Evolutionary conservation across 2,888 invertebrate species (phyloP), one percentile per base, ranked within the genome.

Genomic region (Spilosoma lubricipeda): DNA sequence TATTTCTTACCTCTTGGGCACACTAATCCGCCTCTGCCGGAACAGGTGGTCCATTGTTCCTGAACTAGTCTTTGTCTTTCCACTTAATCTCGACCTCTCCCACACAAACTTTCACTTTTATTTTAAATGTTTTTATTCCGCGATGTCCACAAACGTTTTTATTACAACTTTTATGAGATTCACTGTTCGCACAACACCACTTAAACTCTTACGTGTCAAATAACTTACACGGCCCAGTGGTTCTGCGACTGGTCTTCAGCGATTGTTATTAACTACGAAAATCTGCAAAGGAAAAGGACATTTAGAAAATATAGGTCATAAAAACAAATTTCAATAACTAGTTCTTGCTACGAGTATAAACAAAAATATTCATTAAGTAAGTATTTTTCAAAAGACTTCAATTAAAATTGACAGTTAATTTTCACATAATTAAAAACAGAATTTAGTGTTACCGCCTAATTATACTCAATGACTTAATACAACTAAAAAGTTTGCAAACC

Each of bases 31-130:
- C 84, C 96, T 91, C 86, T 93, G 95, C 87, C 94, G 94, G 92
- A 96, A 95, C 92, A 94, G 93, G 91, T 93, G 94, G 87, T 94
- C 94, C 95, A 93, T 96, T 95, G 93, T 95, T 86, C 90, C 87
- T 84, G 76, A 80, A 82, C 79, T 88, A 85, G 84, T 86, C 89
- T 90, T 89, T 90, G 90, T 91, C 86, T 92, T 89, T 86, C 86
- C 87, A 88, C 90, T 90, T 87, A 79, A 85, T 80, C 85, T 88
- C 89, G 90, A 89, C 90, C 88, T 90, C 88, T 92, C 91, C 87
- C 94, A 93, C 92, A 90, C 92, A 88, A 89, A 94, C 95, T 95
- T 95, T 95, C 95, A 95, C 95, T 95, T 89, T 88, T 91, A 91
- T 90, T 92, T 89, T 30, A 59, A 76, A 86, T 88, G 88, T 85